Conservation (phyloP, 2,113 vertebrate genomes). For the Brachirus orientalis region DNA sequence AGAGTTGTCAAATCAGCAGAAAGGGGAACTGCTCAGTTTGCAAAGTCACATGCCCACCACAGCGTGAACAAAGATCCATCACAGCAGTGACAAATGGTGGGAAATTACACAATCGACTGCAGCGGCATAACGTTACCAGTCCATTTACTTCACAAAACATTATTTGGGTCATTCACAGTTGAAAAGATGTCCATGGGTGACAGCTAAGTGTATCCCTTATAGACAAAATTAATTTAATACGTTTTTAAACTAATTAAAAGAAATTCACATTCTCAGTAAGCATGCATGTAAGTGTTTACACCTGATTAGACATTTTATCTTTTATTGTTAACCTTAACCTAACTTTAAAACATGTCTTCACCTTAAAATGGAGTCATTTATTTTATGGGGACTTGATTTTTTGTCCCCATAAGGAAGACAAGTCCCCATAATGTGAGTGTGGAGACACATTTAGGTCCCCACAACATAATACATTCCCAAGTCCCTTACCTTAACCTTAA, state of each 20-base stretch:
- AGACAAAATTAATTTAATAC: background rate
- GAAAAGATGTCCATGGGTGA: background rate
- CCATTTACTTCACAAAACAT: background rate
- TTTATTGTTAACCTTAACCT: too few species aligned
- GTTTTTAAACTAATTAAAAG: background rate
- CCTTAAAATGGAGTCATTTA: too few species aligned
- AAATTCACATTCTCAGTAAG: too few species aligned
- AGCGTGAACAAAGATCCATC: slow-evolving; percentile 6
- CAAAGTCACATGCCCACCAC: background rate
- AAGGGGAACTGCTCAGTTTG: slow-evolving; percentile 10
- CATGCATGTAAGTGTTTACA: background rate
- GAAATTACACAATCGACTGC: slow-evolving; percentile 9
- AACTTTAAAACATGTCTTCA: too few species aligned
- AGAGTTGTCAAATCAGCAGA: slow-evolving; percentile 42
- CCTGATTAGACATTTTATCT: background rate
- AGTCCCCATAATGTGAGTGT: too few species aligned
- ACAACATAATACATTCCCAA: too few species aligned
- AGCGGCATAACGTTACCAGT: background rate
- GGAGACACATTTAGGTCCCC: too few species aligned
- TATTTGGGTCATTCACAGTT: background rate
- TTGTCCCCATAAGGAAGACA: too few species aligned
- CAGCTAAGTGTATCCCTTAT: too few species aligned
- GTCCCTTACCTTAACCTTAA: too few species aligned
- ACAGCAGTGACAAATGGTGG: slow-evolving; percentile 5
- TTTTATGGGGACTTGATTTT: too few species aligned